Conservation (phyloP, 2,888 invertebrate genomes). For the Agrilus mali region DNA sequence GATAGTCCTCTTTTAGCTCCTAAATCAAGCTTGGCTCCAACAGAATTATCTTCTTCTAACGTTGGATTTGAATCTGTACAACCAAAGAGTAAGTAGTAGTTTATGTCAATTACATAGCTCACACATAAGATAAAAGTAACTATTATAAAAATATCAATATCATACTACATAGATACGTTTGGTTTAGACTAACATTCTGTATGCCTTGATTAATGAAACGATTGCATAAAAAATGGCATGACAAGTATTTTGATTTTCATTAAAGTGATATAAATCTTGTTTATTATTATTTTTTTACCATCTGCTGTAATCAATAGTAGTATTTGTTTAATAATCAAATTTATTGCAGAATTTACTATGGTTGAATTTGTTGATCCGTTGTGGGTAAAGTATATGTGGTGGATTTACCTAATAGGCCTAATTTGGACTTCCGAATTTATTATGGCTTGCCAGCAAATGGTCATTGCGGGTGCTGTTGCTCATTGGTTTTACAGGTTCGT, state of each 20-base stretch:
- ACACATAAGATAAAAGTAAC: no score
- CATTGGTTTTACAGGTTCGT: conserved; percentile 79
- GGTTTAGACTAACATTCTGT: no score
- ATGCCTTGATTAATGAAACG: no score
- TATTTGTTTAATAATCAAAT: conserved; percentile 8
- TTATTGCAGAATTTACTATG: conserved; percentile 42
- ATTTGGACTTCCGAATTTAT: conserved; percentile 93
- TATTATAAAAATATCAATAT: no score
- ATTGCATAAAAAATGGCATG: no score
- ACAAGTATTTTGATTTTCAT: no score
- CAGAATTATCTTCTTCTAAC: neutral
- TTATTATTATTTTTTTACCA: no score
- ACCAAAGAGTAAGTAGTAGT: conserved; percentile 20
- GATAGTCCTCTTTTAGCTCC: conserved; percentile 16
- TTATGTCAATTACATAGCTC: no score
- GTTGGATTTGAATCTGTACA: conserved; percentile 13
- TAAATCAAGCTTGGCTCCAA: neutral
- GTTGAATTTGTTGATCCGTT: conserved; percentile 64
- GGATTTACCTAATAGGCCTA: conserved; percentile 80
- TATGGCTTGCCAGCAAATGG: conserved; percentile 87
- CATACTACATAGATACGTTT: no score
- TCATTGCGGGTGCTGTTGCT: conserved; percentile 84
- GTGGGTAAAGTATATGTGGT: conserved; percentile 87
- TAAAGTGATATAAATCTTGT: no score
- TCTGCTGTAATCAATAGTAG: conserved; percentile 4